phyloP scores from a whole-genome alignment of 2,888 invertebrate genomes.

The Ophonus ardosiacus region DNA sequence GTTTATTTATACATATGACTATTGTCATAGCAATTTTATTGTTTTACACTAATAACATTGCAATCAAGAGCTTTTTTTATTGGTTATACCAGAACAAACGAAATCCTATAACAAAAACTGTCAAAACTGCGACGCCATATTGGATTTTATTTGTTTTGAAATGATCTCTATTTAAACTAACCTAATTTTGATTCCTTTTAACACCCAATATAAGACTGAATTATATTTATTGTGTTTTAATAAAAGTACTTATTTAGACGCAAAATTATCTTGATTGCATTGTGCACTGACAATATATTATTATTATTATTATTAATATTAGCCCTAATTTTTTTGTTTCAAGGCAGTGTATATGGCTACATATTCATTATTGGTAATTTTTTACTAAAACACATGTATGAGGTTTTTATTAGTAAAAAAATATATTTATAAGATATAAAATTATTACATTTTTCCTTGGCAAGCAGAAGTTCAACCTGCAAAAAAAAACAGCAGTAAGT shows the following conservation, averaged over 20 bases:
- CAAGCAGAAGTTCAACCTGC: conserved; percentile 13
- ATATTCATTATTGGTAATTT: conserved; percentile 56
- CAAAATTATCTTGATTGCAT: conserved; percentile 43
- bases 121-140: no score
- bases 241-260: conserved; percentile 20
- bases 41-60: conserved; percentile 30
- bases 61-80: conserved; percentile 28
- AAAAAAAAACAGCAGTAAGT: conserved; percentile 13
- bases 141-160: no score
- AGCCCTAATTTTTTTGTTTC: conserved; percentile 22
- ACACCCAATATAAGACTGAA: conserved; percentile 24
- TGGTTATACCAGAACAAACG: background rate
- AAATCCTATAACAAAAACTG: no score
- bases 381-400: conserved; percentile 55
- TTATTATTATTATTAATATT: conserved; percentile 43
- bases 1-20: conserved; percentile 28
- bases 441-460: conserved; percentile 37
- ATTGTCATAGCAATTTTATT: conserved; percentile 34
- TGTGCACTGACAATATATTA: conserved; percentile 29
- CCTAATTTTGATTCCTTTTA: background rate
- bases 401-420: conserved; percentile 57
- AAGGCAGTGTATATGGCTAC: conserved; percentile 33
- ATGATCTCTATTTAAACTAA: background rate
- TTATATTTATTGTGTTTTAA: conserved; percentile 15
- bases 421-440: conserved; percentile 60